Evolutionary conservation across 2,797 vertebrate genomes (phyloP).

Genomic region (Enteromius argenteus): DNA sequence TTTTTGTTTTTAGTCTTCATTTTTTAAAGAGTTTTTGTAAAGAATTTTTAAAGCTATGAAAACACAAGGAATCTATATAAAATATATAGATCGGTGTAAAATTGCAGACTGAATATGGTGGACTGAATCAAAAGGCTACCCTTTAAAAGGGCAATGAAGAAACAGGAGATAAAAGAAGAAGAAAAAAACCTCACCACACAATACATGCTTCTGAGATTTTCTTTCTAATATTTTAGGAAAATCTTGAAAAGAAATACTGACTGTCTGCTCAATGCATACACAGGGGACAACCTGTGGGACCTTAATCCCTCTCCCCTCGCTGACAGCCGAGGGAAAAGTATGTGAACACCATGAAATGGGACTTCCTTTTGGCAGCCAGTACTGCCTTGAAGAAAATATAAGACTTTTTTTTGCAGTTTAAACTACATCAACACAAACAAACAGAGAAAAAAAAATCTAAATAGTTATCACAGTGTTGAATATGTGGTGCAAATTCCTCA

Average conservation of each 20-base stretch:
- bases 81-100: conserved; percentile 77
- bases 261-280: conserved; percentile 59
- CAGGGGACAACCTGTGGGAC: conserved; percentile 60
- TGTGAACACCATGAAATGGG: conserved; percentile 71
- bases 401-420: conserved; percentile 56
- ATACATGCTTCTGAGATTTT: conserved; percentile 61
- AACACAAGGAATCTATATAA: conserved; percentile 75
- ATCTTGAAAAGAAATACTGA: conserved; percentile 60
- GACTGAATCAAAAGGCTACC: conserved; percentile 78
- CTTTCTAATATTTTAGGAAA: conserved; percentile 65
- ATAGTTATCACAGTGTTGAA: conserved; percentile 76
- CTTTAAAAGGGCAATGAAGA: conserved; percentile 83
- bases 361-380: conserved; percentile 66
- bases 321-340: conserved; percentile 63
- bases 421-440: conserved; percentile 63
- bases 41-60: conserved; percentile 64
- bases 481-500: conserved; percentile 76
- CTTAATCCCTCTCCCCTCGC: conserved; percentile 57
- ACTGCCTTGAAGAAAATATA: conserved; percentile 67
- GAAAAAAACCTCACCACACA: conserved; percentile 40
- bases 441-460: conserved; percentile 57
- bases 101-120: conserved; percentile 69
- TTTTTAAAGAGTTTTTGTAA: conserved; percentile 77
- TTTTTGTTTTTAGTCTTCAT: conserved; percentile 65
- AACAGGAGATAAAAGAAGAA: conserved; percentile 41